Evolutionary conservation across 2,888 invertebrate genomes (phyloP).

Genomic region (Drosophila subsilvestris): DNA sequence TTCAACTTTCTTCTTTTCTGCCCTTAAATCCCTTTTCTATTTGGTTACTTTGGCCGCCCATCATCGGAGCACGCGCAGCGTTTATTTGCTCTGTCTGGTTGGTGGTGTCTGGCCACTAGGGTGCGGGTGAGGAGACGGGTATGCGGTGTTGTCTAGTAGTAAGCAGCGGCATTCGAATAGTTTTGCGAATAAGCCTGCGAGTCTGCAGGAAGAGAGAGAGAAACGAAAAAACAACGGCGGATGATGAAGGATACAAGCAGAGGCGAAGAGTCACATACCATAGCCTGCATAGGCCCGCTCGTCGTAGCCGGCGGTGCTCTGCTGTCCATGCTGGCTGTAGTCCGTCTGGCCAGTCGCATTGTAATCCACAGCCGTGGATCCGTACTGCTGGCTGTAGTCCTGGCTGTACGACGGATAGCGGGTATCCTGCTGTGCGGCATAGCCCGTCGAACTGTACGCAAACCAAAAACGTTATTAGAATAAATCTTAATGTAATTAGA

Average conservation of each 20-base stretch:
- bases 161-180: constrained; percentile 83
- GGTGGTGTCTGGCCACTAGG: constrained; percentile 45
- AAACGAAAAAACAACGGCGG: constrained; percentile 16
- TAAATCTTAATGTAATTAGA: not conserved
- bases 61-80: constrained; percentile 73
- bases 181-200: constrained; percentile 83
- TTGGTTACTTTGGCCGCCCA: constrained; percentile 57
- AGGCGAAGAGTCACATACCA: constrained; percentile 74
- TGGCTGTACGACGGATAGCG: constrained; percentile 83
- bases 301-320: constrained; percentile 77
- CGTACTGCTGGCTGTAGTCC: constrained; percentile 84
- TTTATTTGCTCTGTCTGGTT: constrained; percentile 56
- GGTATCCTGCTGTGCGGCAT: constrained; percentile 82
- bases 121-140: constrained; percentile 31
- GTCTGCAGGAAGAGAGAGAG: constrained; percentile 65
- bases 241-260: not conserved
- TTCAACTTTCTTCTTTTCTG: constrained; percentile 8
- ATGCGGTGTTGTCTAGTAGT: constrained; percentile 76
- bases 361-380: constrained; percentile 83
- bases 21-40: constrained; percentile 63
- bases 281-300: constrained; percentile 84
- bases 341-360: constrained; percentile 83
- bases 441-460: constrained; percentile 75
- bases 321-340: constrained; percentile 81
- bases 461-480: not conserved